These are phyloP conservation scores for Diarsia rubi DNA, from an alignment of 2,888 invertebrate species.

Conservation along the genomic window DNA sequence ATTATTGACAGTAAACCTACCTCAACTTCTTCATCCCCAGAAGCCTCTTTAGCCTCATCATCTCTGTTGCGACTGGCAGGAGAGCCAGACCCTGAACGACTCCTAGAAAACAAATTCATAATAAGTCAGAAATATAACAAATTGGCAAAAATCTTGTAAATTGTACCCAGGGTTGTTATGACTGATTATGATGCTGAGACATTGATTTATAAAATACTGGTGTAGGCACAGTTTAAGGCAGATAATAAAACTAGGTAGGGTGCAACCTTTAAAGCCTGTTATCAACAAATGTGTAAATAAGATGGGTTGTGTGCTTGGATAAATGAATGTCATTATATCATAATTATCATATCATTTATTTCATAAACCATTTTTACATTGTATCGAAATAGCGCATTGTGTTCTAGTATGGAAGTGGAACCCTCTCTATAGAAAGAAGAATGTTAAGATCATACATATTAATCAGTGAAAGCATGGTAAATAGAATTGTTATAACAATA, in stretches of 20 bases:
- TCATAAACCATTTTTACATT: too few species aligned
- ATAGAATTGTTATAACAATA: not conserved
- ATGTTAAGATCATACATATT: conserved; percentile 16
- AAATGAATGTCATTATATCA: not conserved
- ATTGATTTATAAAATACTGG: not conserved
- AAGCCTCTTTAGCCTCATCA: conserved; percentile 93
- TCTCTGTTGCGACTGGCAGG: conserved; percentile 86
- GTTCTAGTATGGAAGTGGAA: not conserved
- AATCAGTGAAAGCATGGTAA: conserved; percentile 16
- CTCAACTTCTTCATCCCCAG: conserved; percentile 93
- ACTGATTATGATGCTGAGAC: not conserved
- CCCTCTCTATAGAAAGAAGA: not conserved
- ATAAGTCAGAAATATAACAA: not conserved
- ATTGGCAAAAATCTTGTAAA: not conserved
- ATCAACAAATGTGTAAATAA: conserved; percentile 7
- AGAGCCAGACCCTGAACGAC: conserved; percentile 84
- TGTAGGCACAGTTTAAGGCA: not conserved
- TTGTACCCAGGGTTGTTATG: not conserved
- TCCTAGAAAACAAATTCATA: conserved; percentile 72
- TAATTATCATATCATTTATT: too few species aligned
- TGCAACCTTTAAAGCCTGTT: not conserved
- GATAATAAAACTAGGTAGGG: not conserved
- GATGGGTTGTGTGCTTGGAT: not conserved
- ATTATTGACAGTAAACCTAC: conserved; percentile 60
- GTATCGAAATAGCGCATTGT: too few species aligned